Evolutionary conservation across 2,888 invertebrate genomes (phyloP), one percentile per base, ranked within the genome.

Genomic region (Drosophila testacea): DNA sequence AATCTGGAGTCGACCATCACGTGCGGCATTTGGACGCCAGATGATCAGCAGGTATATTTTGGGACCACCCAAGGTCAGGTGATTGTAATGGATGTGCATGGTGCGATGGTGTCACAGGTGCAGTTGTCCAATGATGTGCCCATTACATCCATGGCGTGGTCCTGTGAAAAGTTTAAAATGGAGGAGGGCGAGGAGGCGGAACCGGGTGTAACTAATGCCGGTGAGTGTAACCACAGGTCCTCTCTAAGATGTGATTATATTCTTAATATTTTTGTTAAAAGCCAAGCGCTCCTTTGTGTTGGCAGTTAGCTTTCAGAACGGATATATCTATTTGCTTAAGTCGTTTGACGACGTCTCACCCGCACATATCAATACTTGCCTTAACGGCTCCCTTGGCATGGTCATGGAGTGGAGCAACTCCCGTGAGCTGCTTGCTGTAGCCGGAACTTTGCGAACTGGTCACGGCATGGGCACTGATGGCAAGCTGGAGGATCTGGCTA

Each of bases 401-500:
- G 96, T 96, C 82, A 97, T 98, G 94, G 98, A 99, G 93, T 99
- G 99, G 99, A 98, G 98, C 70, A 98, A 98, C 92, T 98, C 98
- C 1, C 95, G 98, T 36, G 97, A 98, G 91, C 93, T 98, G 60
- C 93, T 99, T 69, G 98, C 98, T 0, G 97, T 98, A 0, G 98
- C 98, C 50, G 98, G 99, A 1, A 95, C 95, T 11, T 92, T 94
- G 60, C 93, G 92, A 69, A 87, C 87, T 1, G 44, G 60, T n/a
- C 52, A 42, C 28, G 85, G 85, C 6, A 1, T 59, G 7, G 69
- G 64, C n/a, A 5, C 57, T 36, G 90, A 91, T 64, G 64, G 77
- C 32, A 72, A 82, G 38, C 70, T 86, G 46, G 92, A 92, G 52
- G 86, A 92, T 47, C 79, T 91, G 54, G 92, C 91, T 70, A 92